These are phyloP conservation scores for Psittacus erithacus DNA, from an alignment of 2,113 vertebrate genomes.

Conservation along the genomic window DNA sequence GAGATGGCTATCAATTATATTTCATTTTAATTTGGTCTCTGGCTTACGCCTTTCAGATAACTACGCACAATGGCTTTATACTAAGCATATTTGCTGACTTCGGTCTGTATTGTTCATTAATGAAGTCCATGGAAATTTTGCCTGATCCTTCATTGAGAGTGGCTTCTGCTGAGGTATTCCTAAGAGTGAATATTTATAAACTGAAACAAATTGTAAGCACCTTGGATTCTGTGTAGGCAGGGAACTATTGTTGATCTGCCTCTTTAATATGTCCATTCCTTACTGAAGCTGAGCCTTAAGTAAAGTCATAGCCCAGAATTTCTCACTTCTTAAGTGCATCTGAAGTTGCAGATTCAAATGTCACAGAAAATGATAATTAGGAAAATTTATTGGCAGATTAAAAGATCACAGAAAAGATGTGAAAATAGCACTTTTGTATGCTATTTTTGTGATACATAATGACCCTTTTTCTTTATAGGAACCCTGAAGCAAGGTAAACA, in stretches of 20 bases:
- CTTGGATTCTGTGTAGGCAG: neutral
- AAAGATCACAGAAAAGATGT: neutral
- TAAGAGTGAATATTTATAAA: neutral
- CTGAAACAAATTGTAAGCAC: neutral
- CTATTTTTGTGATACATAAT: neutral
- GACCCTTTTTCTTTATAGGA: neutral
- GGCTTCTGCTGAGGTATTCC: neutral
- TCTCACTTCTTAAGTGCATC: neutral
- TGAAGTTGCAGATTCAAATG: neutral
- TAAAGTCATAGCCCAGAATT: neutral
- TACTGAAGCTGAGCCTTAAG: neutral
- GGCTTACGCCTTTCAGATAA: conserved; percentile 21
- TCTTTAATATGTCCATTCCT: neutral
- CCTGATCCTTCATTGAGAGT: neutral
- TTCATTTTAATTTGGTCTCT: conserved; percentile 11
- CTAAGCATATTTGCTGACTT: neutral
- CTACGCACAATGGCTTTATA: neutral
- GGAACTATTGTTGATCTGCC: neutral
- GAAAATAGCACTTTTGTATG: neutral
- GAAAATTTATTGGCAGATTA: neutral
- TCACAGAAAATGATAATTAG: neutral
- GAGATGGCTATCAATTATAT: neutral
- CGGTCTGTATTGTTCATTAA: neutral
- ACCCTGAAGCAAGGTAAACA: neutral
- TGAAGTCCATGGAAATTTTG: neutral